A percentile compares a stretch with the other conserved stretches of the same genome.
These are phyloP conservation scores for Coptodon rendalli DNA, from an alignment of 2,113 vertebrate species.

Conservation along the genomic window DNA sequence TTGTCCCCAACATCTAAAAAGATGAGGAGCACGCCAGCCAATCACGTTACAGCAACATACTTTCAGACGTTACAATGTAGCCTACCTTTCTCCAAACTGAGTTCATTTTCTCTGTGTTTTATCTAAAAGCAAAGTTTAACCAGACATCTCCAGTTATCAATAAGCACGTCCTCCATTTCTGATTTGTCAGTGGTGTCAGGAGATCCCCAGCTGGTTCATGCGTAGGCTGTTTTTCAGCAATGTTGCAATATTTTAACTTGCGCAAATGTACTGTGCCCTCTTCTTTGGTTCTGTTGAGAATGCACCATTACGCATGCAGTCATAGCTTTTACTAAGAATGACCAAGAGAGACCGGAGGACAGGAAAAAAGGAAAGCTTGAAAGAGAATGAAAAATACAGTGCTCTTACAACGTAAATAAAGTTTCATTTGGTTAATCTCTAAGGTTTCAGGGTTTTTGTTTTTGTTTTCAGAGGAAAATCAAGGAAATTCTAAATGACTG, in stretches of 20 bases:
- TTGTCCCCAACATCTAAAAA: neutral
- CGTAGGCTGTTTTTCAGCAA: neutral
- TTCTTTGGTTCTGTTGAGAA: neutral
- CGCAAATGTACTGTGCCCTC: neutral
- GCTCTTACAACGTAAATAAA: neutral
- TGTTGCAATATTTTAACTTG: neutral
- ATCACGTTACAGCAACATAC: neutral
- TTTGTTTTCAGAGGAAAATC: neutral
- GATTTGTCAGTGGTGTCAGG: neutral
- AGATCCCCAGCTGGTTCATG: neutral
- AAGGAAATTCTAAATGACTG: neutral
- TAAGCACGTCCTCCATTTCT: neutral
- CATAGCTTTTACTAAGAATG: neutral
- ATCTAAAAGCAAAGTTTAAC: neutral
- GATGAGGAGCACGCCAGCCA: neutral
- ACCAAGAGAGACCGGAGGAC: neutral
- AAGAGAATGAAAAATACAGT: neutral
- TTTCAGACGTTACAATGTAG: neutral
- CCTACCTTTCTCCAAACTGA: neutral
- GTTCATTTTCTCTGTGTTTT: neutral
- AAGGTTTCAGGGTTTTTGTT: accelerated
- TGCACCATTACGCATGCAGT: accelerated
- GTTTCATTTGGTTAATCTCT: neutral
- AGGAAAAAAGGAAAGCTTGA: neutral
- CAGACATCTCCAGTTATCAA: neutral